phyloP scores from a whole-genome alignment of 2,888 invertebrate genomes.

The Bombylius major region DNA sequence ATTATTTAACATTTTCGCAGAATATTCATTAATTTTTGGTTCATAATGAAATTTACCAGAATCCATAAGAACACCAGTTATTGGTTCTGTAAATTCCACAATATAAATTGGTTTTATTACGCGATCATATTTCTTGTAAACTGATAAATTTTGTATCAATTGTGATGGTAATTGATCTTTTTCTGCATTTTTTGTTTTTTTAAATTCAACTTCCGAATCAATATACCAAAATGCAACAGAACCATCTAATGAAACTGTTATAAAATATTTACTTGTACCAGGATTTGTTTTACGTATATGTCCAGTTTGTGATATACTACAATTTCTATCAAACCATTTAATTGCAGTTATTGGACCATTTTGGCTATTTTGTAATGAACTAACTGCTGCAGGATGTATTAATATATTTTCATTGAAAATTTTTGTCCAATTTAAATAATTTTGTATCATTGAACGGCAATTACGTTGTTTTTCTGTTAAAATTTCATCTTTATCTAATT shows the following conservation, averaged over 20 bases:
- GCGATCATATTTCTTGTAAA: conserved; percentile 46
- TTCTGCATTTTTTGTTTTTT: conserved; percentile 13
- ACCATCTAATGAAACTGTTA: conserved; percentile 55
- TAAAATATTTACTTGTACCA: conserved; percentile 44
- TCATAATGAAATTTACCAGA: conserved; percentile 18
- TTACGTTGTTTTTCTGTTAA: conserved; percentile 49
- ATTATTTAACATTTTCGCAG: not conserved
- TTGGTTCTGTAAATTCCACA: conserved; percentile 37
- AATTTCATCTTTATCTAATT: conserved; percentile 48
- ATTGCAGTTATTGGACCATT: conserved; percentile 50
- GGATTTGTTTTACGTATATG: conserved; percentile 32
- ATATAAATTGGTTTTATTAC: conserved; percentile 49
- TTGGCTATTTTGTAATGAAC: conserved; percentile 50
- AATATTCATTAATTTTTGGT: not conserved
- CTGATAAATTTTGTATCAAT: conserved; percentile 46
- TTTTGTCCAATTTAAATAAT: conserved; percentile 58
- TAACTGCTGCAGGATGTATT: conserved; percentile 47
- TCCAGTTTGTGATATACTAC: conserved; percentile 47
- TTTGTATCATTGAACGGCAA: conserved; percentile 47
- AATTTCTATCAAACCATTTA: conserved; percentile 53
- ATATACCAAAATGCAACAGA: conserved; percentile 59
- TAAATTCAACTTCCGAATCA: conserved; percentile 24
- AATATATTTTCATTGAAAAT: conserved; percentile 44
- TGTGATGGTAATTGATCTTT: conserved; percentile 42
- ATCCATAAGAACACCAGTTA: conserved; percentile 31